phyloP scores from a whole-genome alignment of 1,140 invertebrate genomes.

The Drosophila ananassae region DNA sequence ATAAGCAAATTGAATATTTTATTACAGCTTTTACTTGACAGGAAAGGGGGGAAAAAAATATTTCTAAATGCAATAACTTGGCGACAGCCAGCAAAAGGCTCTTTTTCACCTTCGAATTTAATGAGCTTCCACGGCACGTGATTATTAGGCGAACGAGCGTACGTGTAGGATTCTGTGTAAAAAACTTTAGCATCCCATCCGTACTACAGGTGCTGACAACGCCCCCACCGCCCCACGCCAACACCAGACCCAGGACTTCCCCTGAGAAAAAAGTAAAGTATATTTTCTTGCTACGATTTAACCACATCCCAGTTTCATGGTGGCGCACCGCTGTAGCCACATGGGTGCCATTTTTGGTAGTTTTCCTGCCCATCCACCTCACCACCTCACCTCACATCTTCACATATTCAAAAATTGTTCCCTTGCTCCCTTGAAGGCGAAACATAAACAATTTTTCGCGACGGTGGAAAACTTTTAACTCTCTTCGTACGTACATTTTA shows the following conservation, averaged over 20 bases:
- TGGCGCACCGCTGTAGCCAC: slow-evolving; percentile 21
- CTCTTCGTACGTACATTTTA: slow-evolving; percentile 13
- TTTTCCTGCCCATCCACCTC: slow-evolving; percentile 13
- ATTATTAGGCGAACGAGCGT: slow-evolving; percentile 55
- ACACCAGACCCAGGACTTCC: neutral
- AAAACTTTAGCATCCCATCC: slow-evolving; percentile 14
- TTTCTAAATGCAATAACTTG: slow-evolving; percentile 26
- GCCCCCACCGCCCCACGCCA: slow-evolving; percentile 3
- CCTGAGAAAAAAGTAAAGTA: neutral
- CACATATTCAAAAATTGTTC: slow-evolving; percentile 29
- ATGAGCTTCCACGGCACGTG: slow-evolving; percentile 54
- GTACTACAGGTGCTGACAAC: slow-evolving; percentile 43
- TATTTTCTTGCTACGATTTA: slow-evolving; percentile 5
- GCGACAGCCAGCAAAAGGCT: slow-evolving; percentile 35
- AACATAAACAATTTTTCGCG: slow-evolving; percentile 52
- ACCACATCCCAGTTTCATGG: slow-evolving; percentile 14
- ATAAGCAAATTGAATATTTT: slow-evolving; percentile 11
- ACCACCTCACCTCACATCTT: slow-evolving; percentile 7
- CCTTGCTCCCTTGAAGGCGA: slow-evolving; percentile 22
- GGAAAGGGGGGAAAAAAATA: slow-evolving; percentile 1
- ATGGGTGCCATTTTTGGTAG: slow-evolving; percentile 29
- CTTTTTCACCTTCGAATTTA: slow-evolving; percentile 58
- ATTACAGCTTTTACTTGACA: slow-evolving; percentile 23
- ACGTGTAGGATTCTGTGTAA: slow-evolving; percentile 28
- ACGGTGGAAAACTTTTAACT: slow-evolving; percentile 46